These are phyloP conservation scores for Elysia crispata DNA, from an alignment of 2,888 invertebrate genomes.

Conservation along the genomic window DNA sequence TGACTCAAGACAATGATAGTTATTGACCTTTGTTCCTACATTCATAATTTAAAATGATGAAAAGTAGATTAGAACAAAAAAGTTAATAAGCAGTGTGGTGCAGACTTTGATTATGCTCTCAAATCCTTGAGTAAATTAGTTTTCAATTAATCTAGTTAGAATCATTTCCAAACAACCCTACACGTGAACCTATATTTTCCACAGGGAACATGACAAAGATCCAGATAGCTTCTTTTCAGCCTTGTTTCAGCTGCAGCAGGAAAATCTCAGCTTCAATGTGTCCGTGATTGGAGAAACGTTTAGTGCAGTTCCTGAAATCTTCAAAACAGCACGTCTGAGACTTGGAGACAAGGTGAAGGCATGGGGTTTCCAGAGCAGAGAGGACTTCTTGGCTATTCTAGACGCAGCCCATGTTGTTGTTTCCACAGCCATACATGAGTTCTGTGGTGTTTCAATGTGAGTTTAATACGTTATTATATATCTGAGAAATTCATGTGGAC, in stretches of 20 bases:
- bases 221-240: slow-evolving; percentile 83
- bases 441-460: slow-evolving; percentile 87
- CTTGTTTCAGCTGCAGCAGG: slow-evolving; percentile 75
- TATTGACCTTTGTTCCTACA: too few relatives aligned
- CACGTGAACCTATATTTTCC: neutral
- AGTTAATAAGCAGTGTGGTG: too few relatives aligned
- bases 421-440: slow-evolving; percentile 87
- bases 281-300: slow-evolving; percentile 82
- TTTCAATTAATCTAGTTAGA: too few relatives aligned
- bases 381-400: slow-evolving; percentile 82
- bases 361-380: slow-evolving; percentile 82
- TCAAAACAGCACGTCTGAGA: slow-evolving; percentile 78
- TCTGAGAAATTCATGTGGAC: too few relatives aligned
- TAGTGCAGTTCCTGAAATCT: slow-evolving; percentile 82
- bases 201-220: slow-evolving; percentile 81
- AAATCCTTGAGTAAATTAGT: too few relatives aligned
- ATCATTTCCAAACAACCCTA: neutral
- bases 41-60: too few relatives aligned
- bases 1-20: too few relatives aligned
- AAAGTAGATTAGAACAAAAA: too few relatives aligned
- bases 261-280: slow-evolving; percentile 81
- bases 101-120: too few relatives aligned
- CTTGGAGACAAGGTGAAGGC: slow-evolving; percentile 78
- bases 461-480: slow-evolving; percentile 56
- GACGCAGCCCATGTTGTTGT: slow-evolving; percentile 83